Evolutionary conservation across 53 echinoderm and acorn worm species (phyloP).

Genomic region (Astropecten irregularis): DNA sequence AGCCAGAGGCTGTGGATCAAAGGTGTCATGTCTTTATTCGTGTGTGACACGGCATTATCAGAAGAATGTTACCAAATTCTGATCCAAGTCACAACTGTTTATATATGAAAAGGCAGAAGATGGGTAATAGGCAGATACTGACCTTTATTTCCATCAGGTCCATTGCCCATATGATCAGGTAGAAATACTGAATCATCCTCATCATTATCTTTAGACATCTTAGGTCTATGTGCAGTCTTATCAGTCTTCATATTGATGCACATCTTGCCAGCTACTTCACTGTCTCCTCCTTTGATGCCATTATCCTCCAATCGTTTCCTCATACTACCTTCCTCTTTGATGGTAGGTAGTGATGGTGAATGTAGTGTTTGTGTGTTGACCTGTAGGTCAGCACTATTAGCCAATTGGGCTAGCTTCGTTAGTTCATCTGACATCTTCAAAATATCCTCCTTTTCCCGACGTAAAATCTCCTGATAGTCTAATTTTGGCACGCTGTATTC

Average conservation of each 20-base stretch:
- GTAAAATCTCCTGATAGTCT: constrained; percentile 51
- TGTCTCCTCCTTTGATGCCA: constrained; percentile 42
- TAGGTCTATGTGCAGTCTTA: not conserved
- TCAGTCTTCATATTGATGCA: constrained; percentile 21
- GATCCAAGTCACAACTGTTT: no score
- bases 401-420: constrained; percentile 90
- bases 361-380: constrained; percentile 44
- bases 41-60: no score
- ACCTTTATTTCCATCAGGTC: constrained; percentile 66
- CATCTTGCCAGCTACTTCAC: constrained; percentile 42
- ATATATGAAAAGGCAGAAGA: no score
- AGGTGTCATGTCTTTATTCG: no score
- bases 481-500: constrained; percentile 57
- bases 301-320: constrained; percentile 36
- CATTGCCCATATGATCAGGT: constrained; percentile 59
- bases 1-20: no score
- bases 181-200: constrained; percentile 44
- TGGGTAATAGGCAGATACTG: no score
- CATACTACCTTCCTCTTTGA: constrained; percentile 37
- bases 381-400: constrained; percentile 85
- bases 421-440: constrained; percentile 87
- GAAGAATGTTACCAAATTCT: no score
- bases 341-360: constrained; percentile 44
- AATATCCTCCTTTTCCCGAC: constrained; percentile 45
- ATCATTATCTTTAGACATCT: constrained; percentile 23